Percentiles rank a stretch among this genome's conserved stretches.
Conservation (phyloP, 2,113 vertebrate species). For the Sminthopsis crassicaudata region DNA sequence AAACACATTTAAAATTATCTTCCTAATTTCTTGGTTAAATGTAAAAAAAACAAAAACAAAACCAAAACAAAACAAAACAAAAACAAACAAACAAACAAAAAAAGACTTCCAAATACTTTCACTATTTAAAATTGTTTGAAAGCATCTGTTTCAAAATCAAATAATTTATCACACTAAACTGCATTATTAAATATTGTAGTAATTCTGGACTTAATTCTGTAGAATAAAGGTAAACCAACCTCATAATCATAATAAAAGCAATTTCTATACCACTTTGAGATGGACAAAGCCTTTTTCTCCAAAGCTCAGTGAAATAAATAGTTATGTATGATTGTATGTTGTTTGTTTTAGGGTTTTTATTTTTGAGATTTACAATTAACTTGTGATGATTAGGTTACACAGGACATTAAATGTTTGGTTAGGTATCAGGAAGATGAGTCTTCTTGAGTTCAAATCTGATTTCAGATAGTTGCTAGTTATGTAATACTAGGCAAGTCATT, state of each 20-base stretch:
- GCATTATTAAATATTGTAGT: not conserved
- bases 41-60: not conserved
- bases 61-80: no score
- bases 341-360: not conserved
- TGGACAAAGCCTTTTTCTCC: not conserved
- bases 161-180: not conserved
- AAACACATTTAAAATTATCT: not conserved
- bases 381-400: not conserved
- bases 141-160: not conserved
- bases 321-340: not conserved
- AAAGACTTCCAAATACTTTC: not conserved
- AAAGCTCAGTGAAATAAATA: not conserved
- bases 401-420: not conserved
- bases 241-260: not conserved
- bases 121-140: not conserved
- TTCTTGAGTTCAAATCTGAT: not conserved
- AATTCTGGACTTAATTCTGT: not conserved
- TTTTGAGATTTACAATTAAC: not conserved
- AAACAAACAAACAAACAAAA: no score
- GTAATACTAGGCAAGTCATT: not conserved
- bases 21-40: not conserved
- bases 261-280: not conserved
- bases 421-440: not conserved
- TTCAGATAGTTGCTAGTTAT: not conserved
- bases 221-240: not conserved